Evolutionary conservation across 2,888 invertebrate species (phyloP), one percentile per base, ranked within the genome.

Genomic region (Alviniconcha strummeri): DNA sequence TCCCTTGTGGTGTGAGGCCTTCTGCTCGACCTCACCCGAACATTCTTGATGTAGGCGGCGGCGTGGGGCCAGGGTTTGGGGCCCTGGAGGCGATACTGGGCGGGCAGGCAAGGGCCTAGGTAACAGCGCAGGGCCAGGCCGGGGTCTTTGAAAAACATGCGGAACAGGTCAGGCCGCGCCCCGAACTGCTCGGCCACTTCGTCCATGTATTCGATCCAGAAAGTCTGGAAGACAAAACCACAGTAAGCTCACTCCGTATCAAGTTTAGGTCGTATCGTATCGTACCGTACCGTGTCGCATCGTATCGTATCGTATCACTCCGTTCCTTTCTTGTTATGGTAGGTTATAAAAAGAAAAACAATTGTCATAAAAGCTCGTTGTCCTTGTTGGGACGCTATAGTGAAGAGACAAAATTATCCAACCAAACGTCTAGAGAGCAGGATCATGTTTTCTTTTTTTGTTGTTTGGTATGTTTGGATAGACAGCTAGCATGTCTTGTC

Each of bases 181-280:
- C 92, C 92, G 55, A 93, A 89, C 81, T 90, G 83, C 6, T 83
- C 64, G 4, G 92, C 92, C 9, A 93, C 87, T 52, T 91, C 90
- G 85, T 93, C 93, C 93, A 93, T 93, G 86, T 91, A 91, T 4
- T 89, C 87, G 8, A 93, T 90, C 92, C 92, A 93, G 85, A 90
- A 92, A 17, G 92, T 91, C 92, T 92, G 89, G 64, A 88, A 88
- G 11, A 80, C 15, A 71, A 71, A 11, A 60, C 19, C 54, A 17
- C 15, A 54, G 69, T 17, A 6, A 69, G 69, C 36, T 36, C 36
- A 36, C 36, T 36, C 36, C 36, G 36, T 36, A 36, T 36, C 36
- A 36, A 36, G 3, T 36, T 36, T 36, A 36, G 36, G 36, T 36
- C 36, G 36, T 36, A 36, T 36, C 36, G 36, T 36, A 36, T 36